These are phyloP conservation scores for Austrofundulus limnaeus DNA, from an alignment of 2,113 vertebrate genomes.

Conservation along the genomic window DNA sequence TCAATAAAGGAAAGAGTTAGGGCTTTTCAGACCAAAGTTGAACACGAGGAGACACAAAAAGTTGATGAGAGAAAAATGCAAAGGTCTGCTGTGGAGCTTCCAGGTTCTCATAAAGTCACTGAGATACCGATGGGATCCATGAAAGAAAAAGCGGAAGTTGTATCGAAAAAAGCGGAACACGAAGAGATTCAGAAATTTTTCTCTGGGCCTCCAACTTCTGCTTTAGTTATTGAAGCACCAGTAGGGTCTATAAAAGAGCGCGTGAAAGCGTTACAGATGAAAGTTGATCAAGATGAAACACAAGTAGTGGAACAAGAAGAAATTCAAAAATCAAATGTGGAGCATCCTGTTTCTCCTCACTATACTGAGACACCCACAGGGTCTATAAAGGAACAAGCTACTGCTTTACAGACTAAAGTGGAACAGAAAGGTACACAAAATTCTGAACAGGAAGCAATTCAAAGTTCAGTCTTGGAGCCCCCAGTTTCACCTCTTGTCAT, in stretches of 20 bases:
- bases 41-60: conserved; percentile 82
- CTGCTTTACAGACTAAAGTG: no score
- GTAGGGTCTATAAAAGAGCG: no score
- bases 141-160: conserved; percentile 80
- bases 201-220: no score
- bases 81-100: no score
- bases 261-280: conserved; percentile 92
- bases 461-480: conserved; percentile 43
- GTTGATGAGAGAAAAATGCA: no score
- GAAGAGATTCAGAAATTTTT: no score
- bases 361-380: no score
- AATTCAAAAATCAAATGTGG: neutral
- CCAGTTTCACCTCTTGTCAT: conserved; percentile 88
- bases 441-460: conserved; percentile 33
- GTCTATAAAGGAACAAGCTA: no score
- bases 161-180: no score
- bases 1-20: conserved; percentile 95
- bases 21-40: conserved; percentile 89
- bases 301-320: conserved; percentile 29
- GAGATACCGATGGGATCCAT: conserved; percentile 96
- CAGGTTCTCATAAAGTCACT: conserved; percentile 87
- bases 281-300: conserved; percentile 79
- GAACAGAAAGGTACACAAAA: no score
- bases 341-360: conserved; percentile 84
- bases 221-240: no score